A percentile compares a stretch with the other conserved stretches of the same genome.
Conservation (phyloP, 2,113 vertebrate species). For the Solea solea region DNA sequence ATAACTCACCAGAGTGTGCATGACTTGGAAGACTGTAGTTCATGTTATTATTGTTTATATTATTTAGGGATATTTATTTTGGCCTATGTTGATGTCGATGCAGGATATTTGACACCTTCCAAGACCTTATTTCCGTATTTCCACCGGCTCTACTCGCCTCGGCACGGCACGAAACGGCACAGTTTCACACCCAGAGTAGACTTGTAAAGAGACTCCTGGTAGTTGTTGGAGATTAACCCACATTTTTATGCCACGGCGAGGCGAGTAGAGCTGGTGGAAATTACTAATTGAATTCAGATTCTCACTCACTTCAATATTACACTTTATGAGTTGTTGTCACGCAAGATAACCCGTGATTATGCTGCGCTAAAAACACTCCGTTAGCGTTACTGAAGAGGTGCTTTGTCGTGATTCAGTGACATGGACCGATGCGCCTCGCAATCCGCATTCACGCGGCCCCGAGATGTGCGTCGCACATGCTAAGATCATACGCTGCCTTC, state of each 20-base stretch:
- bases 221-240: no score
- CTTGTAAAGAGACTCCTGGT: no score
- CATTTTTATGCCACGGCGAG: no score
- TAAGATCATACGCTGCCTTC: conserved; percentile 42
- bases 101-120: conserved; percentile 13
- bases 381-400: conserved; percentile 54
- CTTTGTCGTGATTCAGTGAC: conserved; percentile 59
- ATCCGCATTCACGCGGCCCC: conserved; percentile 16
- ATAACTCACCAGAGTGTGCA: no score
- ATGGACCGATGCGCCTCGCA: conserved; percentile 35
- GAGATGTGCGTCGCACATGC: conserved; percentile 39
- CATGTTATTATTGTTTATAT: no score
- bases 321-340: conserved; percentile 36
- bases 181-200: no score
- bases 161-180: no score
- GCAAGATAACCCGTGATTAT: conserved; percentile 37
- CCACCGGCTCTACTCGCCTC: no score
- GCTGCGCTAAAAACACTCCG: conserved; percentile 21
- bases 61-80: no score
- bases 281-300: conserved; percentile 42
- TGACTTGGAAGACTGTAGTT: no score
- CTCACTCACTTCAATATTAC: conserved; percentile 30
- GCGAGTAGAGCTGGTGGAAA: no score
- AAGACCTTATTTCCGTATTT: neutral
- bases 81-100: no score